Percentiles rank a stretch among this genome's conserved stretches.
Conservation (phyloP, 2,888 invertebrate species). For the Papilio protenor region DNA sequence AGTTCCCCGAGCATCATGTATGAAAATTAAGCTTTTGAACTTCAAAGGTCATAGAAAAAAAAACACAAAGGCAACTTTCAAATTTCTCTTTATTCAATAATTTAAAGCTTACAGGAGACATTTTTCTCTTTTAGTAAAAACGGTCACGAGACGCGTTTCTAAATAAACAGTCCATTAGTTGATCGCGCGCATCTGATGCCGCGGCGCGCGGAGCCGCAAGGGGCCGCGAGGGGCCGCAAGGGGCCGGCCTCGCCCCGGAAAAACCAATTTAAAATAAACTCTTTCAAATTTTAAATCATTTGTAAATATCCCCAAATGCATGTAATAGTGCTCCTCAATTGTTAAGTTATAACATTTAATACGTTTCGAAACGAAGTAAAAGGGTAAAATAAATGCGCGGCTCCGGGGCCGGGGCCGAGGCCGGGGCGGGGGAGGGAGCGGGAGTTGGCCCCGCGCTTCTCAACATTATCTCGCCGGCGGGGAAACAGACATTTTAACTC, state of each 20-base stretch:
- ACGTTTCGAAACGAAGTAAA: not conserved
- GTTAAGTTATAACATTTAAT: not conserved
- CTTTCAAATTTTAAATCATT: conserved; percentile 63
- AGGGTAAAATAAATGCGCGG: conserved; percentile 9
- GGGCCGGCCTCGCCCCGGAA: not conserved
- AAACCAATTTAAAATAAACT: not conserved
- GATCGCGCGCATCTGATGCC: conserved; percentile 61
- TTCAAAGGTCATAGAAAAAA: conserved; percentile 41
- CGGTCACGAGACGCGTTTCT: conserved; percentile 51
- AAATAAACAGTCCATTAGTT: conserved; percentile 59
- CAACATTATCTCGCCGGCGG: conserved; percentile 51
- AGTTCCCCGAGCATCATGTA: too few species aligned
- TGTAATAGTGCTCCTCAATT: conserved; percentile 31
- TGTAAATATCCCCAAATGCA: conserved; percentile 11
- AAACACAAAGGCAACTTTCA: conserved; percentile 75
- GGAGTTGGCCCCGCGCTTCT: conserved; percentile 54
- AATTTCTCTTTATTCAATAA: conserved; percentile 83
- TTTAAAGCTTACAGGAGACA: conserved; percentile 83
- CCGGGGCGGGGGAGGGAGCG: not conserved
- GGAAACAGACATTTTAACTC: conserved; percentile 57
- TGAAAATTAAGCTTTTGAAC: too few species aligned
- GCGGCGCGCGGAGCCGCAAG: conserved; percentile 42
- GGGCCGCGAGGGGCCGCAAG: not conserved
- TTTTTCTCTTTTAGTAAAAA: conserved; percentile 60
- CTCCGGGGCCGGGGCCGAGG: not conserved